Percentiles rank a stretch among this genome's conserved stretches.
phyloP scores from a whole-genome alignment of 2,113 vertebrate genomes.

The Nycticebus coucang region DNA sequence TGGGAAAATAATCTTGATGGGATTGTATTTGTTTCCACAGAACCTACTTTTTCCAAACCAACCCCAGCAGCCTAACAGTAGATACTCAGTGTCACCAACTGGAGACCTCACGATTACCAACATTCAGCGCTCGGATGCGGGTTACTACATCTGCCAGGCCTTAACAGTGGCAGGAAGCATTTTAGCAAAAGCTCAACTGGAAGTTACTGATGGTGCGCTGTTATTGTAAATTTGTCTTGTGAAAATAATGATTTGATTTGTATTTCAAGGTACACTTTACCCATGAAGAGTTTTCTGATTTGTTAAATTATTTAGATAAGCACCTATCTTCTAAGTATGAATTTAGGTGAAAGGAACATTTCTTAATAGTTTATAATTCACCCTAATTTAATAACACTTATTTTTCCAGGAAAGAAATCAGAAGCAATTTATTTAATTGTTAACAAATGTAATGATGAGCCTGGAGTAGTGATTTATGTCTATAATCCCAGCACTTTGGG shows the following conservation, averaged over 20 bases:
- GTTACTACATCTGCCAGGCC: constrained; percentile 99
- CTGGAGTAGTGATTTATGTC: no score
- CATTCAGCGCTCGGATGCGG: constrained; percentile 94
- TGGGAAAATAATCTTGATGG: constrained; percentile 63
- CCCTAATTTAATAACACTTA: background rate
- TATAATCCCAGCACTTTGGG: background rate
- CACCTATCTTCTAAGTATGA: background rate
- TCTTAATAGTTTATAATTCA: constrained; percentile 5
- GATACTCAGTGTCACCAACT: constrained; percentile 94
- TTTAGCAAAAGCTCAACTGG: constrained; percentile 98
- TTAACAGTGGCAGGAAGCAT: constrained; percentile 98
- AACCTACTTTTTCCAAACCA: constrained; percentile 99
- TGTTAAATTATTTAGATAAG: background rate
- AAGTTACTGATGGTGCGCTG: constrained; percentile 97
- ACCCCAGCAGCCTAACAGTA: constrained; percentile 95
- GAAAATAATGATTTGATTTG: background rate
- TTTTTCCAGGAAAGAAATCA: background rate
- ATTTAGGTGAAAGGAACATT: background rate
- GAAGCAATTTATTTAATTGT: background rate
- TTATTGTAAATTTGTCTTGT: constrained; percentile 27
- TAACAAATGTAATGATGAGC: background rate
- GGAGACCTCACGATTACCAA: constrained; percentile 96
- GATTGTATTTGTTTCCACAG: constrained; percentile 86
- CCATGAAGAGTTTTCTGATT: background rate
- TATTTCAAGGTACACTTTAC: background rate